Conservation (phyloP, 2,888 invertebrate species). For the Drosophila anomalata region DNA sequence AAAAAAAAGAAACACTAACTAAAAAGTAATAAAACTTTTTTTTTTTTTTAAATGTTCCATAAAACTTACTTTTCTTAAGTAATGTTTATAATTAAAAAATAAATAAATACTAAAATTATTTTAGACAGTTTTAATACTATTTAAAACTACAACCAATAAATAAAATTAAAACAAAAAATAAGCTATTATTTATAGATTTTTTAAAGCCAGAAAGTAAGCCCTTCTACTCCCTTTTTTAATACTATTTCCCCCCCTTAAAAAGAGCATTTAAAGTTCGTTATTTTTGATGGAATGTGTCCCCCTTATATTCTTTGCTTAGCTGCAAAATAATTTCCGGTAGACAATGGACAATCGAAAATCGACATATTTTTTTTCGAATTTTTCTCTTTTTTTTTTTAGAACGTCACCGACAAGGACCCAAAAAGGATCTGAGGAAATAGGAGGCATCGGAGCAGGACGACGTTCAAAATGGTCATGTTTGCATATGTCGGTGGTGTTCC, state of each 20-base stretch:
- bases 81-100: too few relatives aligned
- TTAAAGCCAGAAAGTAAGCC: too few relatives aligned
- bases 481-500: slow-evolving; percentile 61
- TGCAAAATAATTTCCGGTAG: slow-evolving; percentile 72
- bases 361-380: slow-evolving; percentile 14
- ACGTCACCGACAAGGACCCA: slow-evolving; percentile 41
- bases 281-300: slow-evolving; percentile 12
- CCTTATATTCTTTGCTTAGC: slow-evolving; percentile 44
- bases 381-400: slow-evolving; percentile 15
- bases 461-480: slow-evolving; percentile 67
- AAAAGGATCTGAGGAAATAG: background rate
- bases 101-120: too few relatives aligned
- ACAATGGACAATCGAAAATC: slow-evolving; percentile 50
- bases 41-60: too few relatives aligned
- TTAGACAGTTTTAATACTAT: too few relatives aligned
- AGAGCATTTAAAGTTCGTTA: slow-evolving; percentile 37
- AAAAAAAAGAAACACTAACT: too few relatives aligned
- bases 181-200: too few relatives aligned
- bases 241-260: background rate
- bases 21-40: too few relatives aligned
- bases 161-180: too few relatives aligned
- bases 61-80: too few relatives aligned
- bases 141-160: too few relatives aligned
- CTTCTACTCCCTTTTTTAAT: too few relatives aligned
- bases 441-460: slow-evolving; percentile 18